Percentiles rank a stretch among this genome's conserved stretches.
phyloP scores from a whole-genome alignment of 2,888 invertebrate species.

The Hofmannophila pseudospretella region DNA sequence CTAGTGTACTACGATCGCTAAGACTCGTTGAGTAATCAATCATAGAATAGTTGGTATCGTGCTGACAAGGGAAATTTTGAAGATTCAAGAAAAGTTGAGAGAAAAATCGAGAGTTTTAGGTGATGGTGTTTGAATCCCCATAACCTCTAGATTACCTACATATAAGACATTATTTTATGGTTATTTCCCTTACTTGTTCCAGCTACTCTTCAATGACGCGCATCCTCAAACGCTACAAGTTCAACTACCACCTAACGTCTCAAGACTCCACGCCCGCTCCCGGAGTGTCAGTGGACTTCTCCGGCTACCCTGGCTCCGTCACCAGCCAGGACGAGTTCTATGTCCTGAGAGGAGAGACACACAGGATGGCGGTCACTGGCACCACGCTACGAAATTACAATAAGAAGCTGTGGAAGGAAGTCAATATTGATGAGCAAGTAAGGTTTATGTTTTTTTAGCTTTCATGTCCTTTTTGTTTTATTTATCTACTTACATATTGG shows the following conservation, averaged over 20 bases:
- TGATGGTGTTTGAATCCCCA: no score
- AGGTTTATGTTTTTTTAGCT: slow-evolving; percentile 22
- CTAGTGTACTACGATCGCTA: no score
- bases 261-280: slow-evolving; percentile 75
- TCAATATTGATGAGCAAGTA: slow-evolving; percentile 80
- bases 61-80: no score
- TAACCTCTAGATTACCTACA: no score
- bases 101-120: no score
- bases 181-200: no score
- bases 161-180: no score
- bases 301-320: slow-evolving; percentile 90
- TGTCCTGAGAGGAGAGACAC: slow-evolving; percentile 77
- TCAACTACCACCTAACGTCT: slow-evolving; percentile 82
- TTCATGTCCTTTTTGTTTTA: no score
- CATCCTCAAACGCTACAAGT: slow-evolving; percentile 89
- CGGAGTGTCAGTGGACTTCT: slow-evolving; percentile 84
- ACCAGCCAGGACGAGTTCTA: slow-evolving; percentile 92
- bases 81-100: no score
- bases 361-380: slow-evolving; percentile 83
- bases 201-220: slow-evolving; percentile 90
- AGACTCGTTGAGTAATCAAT: no score
- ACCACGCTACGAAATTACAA: slow-evolving; percentile 89
- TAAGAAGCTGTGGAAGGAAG: slow-evolving; percentile 81
- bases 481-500: no score
- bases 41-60: no score